phyloP scores from a whole-genome alignment of 2,888 invertebrate species.

The Cephus pulcher region DNA sequence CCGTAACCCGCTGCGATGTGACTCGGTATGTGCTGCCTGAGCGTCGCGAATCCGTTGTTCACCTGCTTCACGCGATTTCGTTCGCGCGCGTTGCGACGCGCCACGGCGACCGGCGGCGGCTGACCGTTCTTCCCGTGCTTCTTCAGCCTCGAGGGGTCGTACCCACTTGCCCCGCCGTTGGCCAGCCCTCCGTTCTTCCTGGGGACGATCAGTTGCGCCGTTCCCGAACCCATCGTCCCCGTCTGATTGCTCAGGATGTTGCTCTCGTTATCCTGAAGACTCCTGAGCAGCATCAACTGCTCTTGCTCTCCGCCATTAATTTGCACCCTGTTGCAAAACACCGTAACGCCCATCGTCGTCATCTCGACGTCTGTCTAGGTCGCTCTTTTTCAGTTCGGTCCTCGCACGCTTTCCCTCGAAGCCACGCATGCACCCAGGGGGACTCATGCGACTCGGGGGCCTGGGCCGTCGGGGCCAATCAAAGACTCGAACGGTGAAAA shows the following conservation, averaged over 20 bases:
- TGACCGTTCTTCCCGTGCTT: conserved; percentile 67
- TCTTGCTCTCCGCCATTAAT: conserved; percentile 49
- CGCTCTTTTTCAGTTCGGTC: not conserved
- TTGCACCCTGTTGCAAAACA: conserved; percentile 57
- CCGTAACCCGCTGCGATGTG: conserved; percentile 80
- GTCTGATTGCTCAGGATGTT: conserved; percentile 57
- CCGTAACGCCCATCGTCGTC: conserved; percentile 63
- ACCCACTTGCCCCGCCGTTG: conserved; percentile 20
- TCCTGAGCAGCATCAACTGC: conserved; percentile 60
- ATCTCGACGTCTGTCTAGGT: conserved; percentile 32
- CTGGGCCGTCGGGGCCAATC: not conserved
- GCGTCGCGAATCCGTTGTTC: conserved; percentile 90
- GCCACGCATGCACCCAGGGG: not conserved
- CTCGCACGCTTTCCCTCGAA: not conserved
- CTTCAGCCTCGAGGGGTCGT: conserved; percentile 66
- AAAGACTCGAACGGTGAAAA: not conserved
- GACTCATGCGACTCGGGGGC: not conserved
- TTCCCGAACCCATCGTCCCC: not conserved
- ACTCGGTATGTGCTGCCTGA: conserved; percentile 87
- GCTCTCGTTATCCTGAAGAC: conserved; percentile 60
- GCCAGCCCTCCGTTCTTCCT: conserved; percentile 38
- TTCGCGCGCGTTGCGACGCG: conserved; percentile 91
- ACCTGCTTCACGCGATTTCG: conserved; percentile 93
- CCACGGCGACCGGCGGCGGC: conserved; percentile 84
- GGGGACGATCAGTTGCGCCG: conserved; percentile 41